These are phyloP conservation scores for Caenorhabditis zanzibari DNA, from an alignment of 2,888 invertebrate genomes.

Conservation along the genomic window DNA sequence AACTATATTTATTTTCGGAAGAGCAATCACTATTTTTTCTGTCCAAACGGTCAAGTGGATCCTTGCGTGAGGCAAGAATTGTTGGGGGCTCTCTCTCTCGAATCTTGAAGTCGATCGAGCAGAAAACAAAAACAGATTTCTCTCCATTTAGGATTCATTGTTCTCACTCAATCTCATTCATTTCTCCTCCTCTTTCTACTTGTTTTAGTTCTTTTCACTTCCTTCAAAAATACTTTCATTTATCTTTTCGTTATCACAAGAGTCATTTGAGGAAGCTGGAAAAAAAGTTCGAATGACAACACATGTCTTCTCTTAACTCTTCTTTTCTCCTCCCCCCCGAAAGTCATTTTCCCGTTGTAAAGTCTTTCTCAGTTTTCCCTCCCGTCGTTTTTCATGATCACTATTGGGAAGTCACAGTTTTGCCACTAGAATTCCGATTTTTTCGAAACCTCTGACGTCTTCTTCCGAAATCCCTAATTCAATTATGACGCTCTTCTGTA, in stretches of 20 bases:
- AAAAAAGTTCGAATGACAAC: constrained; percentile 53
- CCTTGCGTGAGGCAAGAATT: constrained; percentile 30
- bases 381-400: constrained; percentile 47
- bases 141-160: constrained; percentile 40
- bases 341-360: constrained; percentile 39
- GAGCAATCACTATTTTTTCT: constrained; percentile 27
- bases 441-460: not conserved
- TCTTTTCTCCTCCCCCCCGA: constrained; percentile 18
- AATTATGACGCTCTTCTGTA: constrained; percentile 26
- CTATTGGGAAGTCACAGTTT: constrained; percentile 21
- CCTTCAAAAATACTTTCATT: constrained; percentile 24
- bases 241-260: constrained; percentile 38
- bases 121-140: constrained; percentile 53
- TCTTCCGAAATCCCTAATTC: constrained; percentile 26
- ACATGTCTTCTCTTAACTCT: constrained; percentile 21
- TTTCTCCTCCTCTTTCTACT: not conserved
- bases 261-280: constrained; percentile 16
- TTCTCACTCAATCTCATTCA: constrained; percentile 25
- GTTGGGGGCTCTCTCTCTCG: not conserved
- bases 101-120: constrained; percentile 40
- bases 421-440: constrained; percentile 24
- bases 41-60: constrained; percentile 47
- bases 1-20: constrained; percentile 28
- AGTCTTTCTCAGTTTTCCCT: constrained; percentile 36
- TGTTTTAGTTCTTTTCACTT: constrained; percentile 11